phyloP scores from a whole-genome alignment of 2,113 vertebrate species.

The Microtus montanus region DNA sequence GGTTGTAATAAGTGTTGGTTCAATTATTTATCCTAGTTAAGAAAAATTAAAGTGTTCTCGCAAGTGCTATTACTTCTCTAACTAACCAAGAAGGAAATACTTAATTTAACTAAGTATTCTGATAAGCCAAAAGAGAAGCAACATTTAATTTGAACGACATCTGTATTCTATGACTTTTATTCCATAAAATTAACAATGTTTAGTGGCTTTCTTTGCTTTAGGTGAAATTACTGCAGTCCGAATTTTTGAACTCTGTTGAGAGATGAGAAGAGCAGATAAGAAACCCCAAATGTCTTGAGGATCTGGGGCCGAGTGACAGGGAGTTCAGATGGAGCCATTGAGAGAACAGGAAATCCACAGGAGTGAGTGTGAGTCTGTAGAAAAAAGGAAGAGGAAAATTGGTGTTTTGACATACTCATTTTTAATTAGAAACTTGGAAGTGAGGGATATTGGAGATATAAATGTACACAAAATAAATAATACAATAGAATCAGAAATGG shows the following conservation, averaged over 20 bases:
- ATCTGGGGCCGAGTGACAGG: neutral
- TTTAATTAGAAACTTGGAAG: constrained; percentile 1
- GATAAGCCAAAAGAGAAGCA: neutral
- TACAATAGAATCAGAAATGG: neutral
- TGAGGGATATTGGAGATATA: neutral
- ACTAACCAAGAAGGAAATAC: neutral
- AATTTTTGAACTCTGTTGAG: neutral
- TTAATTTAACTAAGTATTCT: neutral
- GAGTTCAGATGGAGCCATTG: neutral
- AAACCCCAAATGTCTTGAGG: neutral
- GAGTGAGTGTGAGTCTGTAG: neutral
- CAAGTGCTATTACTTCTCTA: neutral
- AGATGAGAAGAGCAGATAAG: neutral
- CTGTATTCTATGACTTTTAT: neutral
- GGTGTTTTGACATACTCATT: neutral
- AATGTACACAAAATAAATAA: neutral
- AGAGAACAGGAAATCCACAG: neutral
- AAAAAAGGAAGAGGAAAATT: neutral
- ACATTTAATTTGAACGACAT: neutral
- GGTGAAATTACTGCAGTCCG: neutral
- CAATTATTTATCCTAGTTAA: constrained; percentile 2
- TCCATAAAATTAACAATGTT: neutral
- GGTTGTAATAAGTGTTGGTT: neutral
- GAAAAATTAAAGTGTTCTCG: constrained; percentile 14
- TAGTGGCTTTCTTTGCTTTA: neutral